Base-by-base conservation (phyloP, 2,797 vertebrate genomes). In the Hapalemur alaotrensis region DNA sequence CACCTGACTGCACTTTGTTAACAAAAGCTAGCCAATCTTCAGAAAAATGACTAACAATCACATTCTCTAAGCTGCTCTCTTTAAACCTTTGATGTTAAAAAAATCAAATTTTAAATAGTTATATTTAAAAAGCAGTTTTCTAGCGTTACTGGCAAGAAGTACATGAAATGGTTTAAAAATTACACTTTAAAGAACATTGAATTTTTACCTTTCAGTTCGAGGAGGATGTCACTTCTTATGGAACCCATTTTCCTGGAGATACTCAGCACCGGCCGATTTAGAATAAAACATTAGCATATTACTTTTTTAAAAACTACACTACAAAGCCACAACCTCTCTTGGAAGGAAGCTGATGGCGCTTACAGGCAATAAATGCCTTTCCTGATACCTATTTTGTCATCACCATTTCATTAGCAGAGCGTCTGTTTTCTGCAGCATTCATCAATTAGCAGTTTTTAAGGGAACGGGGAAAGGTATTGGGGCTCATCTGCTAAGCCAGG, bases 391-490 rank as follows among this genome's bases (percentile, higher is more conserved):
- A 2, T 69, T 92, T 59, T 52, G 25, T 57, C 73, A 83, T 96
- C 57, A 9, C 23, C 85, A 91, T 89, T 83, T 79, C 38, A 61
- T 97, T 96, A 96, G n/a, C 70, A 83, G 11, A 2, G 50, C 38
- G 85, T 18, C 13, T 59, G 84, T 32, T 93, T 91, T 32, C 72
- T 82, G 93, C 84, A 97, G 92, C 91, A 86, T 88, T 94, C 96
- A 90, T 92, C 95, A 97, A 96, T 89, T 84, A 97, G 95, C 93
- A 97, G 95, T 97, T 98, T 97, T 89, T 85, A 95, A 93, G 87
- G 91, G 67, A 94, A 93, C 1, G 38, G 69, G 69, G 30, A 96
- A 96, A 61, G 18, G 57, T 50, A 67, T 54, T 89, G 69, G 52
- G 96, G 78, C 52, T 97, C 35, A 1, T 87, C 75, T 85, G 86